Evolutionary conservation across 30 jellyfish, hydroid and myxozoan genomes (phyloP).

Genomic region (Sanderia malayensis): DNA sequence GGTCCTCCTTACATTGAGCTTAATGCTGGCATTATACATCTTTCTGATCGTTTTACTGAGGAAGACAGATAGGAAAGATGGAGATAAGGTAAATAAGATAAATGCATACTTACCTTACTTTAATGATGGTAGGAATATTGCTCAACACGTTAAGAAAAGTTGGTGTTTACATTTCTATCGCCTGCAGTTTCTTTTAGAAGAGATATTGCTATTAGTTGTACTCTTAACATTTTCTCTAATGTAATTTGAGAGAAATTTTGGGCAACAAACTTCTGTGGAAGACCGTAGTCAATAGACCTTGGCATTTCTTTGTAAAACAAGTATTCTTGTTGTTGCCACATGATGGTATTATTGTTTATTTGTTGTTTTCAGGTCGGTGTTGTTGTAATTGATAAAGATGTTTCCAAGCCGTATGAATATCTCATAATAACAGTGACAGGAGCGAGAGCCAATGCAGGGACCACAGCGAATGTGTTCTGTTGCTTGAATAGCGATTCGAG

Average conservation of each 20-base stretch:
- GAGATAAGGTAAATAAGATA: slow-evolving; percentile 63
- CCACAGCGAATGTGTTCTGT: slow-evolving; percentile 76
- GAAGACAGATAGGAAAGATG: slow-evolving; percentile 45
- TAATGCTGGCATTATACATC: slow-evolving; percentile 28
- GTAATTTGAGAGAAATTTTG: too few species aligned
- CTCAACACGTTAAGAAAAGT: too few species aligned
- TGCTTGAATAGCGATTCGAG: slow-evolving; percentile 16
- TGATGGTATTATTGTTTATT: background rate
- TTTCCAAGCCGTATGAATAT: slow-evolving; percentile 35
- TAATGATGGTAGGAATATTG: too few species aligned
- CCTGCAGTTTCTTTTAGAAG: too few species aligned
- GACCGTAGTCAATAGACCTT: too few species aligned
- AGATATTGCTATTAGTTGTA: too few species aligned
- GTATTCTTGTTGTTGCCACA: too few species aligned
- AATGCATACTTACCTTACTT: too few species aligned
- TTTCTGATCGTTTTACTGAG: slow-evolving; percentile 45
- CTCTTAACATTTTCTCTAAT: too few species aligned
- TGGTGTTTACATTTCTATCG: too few species aligned
- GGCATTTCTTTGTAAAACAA: too few species aligned
- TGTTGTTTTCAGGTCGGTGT: slow-evolving; percentile 23
- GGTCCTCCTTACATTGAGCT: slow-evolving; percentile 34
- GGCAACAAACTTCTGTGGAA: too few species aligned
- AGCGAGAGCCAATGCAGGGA: slow-evolving; percentile 64
- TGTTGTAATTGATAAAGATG: slow-evolving; percentile 33
- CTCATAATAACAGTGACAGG: slow-evolving; percentile 64